phyloP scores from a whole-genome alignment of 35 echinoderm and acorn worm species.

The Holothuria glaberrima region DNA sequence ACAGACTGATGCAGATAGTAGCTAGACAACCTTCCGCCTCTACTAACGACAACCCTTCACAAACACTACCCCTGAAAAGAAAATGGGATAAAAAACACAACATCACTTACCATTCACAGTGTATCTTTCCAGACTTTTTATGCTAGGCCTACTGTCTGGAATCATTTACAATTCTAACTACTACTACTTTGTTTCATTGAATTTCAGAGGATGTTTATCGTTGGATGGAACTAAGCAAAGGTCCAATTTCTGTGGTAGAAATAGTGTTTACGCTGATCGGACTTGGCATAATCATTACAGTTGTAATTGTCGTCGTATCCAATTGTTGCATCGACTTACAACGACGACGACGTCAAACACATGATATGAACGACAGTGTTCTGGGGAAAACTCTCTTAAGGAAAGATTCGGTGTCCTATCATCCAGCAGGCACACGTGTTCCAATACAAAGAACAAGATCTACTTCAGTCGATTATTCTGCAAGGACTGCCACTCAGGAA shows the following conservation, averaged over 20 bases:
- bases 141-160: too few species aligned
- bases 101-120: too few species aligned
- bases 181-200: neutral
- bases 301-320: neutral
- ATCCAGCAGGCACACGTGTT: conserved; percentile 8
- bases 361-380: neutral
- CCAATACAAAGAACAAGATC: conserved; percentile 27
- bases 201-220: conserved; percentile 11
- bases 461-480: conserved; percentile 2
- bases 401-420: neutral
- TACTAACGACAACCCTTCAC: too few species aligned
- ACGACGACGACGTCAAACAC: neutral
- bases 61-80: too few species aligned
- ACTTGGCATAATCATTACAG: conserved; percentile 13
- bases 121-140: too few species aligned
- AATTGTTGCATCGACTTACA: conserved; percentile 29
- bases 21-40: too few species aligned
- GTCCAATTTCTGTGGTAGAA: conserved; percentile 40
- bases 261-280: conserved; percentile 21
- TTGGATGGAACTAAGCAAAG: conserved; percentile 45
- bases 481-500: conserved; percentile 46
- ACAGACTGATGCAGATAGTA: too few species aligned
- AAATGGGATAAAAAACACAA: too few species aligned
- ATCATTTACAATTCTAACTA: too few species aligned
- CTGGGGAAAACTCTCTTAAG: neutral